Base-by-base conservation (phyloP, 2,113 vertebrate genomes). In the Circaetus gallicus region DNA sequence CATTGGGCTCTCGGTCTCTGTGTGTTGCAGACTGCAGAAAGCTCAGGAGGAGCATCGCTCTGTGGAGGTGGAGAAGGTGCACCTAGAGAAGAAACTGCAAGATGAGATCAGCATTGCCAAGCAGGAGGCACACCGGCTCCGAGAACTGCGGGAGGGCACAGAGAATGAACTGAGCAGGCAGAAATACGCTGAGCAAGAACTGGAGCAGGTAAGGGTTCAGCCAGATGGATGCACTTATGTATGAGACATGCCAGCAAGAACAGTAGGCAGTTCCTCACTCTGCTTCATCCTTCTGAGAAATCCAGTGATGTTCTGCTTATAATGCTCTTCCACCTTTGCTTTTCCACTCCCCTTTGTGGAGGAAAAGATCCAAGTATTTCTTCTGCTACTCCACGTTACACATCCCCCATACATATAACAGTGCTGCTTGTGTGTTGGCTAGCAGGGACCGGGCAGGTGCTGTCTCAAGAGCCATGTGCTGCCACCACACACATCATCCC, bases 11-110 rank as follows among this genome's bases (percentile, higher is more conserved):
- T 77, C 7, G 72, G 31, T 82, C 66, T 56, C 43, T 9, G 6
- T 45, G 70, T 76, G 21, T 71, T 11, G 2, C 96, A 99, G 99
- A 97, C 98, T 99, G 49, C 99, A 99, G 97, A 99, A 99, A 55
- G 99, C 99, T 2, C 99, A 99, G 97, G 99, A 99, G 95, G 99
- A 99, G 92, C 99, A 99, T 63, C 99, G 99, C 52, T 99, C 99
- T 0, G 99, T 99, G 63, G 99, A 99, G 96, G 99, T 99, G 90
- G 99, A 99, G 88, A 99, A 99, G 97, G 99, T 99, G 26, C 99
- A 98, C 87, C 98, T 99, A 97, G 99, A 99, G 98, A 99, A 99
- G 98, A 99, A 99, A 87, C 97, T 99, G 73, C 98, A 99, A 22
- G 99, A 99, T 6, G 99, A 99, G 98, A 99, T 99, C 98, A 99